Evolutionary conservation across 2,888 invertebrate species (phyloP).

Genomic region (Hypercompe scribonia): DNA sequence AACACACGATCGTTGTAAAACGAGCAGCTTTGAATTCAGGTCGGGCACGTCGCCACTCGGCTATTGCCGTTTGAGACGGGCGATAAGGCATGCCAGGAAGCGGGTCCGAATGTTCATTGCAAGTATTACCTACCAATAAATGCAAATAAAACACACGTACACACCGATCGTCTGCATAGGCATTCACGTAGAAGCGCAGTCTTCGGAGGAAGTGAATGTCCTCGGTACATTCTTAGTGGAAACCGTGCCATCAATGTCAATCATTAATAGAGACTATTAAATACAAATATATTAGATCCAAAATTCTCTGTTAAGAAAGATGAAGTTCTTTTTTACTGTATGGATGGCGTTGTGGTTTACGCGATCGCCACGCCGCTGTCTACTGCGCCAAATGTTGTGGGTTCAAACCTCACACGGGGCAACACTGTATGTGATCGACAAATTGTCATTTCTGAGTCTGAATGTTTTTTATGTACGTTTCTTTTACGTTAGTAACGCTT

Average conservation of each 20-base stretch:
- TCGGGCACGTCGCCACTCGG: conserved; percentile 30
- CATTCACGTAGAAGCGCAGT: conserved; percentile 55
- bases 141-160: conserved; percentile 7
- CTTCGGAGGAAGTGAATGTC: conserved; percentile 72
- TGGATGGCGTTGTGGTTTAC: too few species aligned
- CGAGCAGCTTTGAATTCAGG: conserved; percentile 50
- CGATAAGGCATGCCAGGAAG: conserved; percentile 72
- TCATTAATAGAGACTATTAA: conserved; percentile 15
- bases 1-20: conserved; percentile 30
- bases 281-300: conserved; percentile 13
- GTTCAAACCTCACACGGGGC: too few species aligned
- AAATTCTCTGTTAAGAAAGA: conserved; percentile 14
- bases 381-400: too few species aligned
- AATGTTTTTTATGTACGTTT: too few species aligned
- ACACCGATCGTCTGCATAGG: neutral
- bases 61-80: conserved; percentile 34
- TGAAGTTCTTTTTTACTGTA: too few species aligned
- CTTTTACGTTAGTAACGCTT: too few species aligned
- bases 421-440: too few species aligned
- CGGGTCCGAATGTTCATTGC: conserved; percentile 45
- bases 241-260: conserved; percentile 59
- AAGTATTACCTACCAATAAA: conserved; percentile 35
- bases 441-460: too few species aligned
- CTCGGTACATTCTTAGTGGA: conserved; percentile 74
- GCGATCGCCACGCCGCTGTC: too few species aligned